Evolutionary conservation across 2,113 vertebrate genomes (phyloP).

Genomic region (Shinisaurus crocodilurus): DNA sequence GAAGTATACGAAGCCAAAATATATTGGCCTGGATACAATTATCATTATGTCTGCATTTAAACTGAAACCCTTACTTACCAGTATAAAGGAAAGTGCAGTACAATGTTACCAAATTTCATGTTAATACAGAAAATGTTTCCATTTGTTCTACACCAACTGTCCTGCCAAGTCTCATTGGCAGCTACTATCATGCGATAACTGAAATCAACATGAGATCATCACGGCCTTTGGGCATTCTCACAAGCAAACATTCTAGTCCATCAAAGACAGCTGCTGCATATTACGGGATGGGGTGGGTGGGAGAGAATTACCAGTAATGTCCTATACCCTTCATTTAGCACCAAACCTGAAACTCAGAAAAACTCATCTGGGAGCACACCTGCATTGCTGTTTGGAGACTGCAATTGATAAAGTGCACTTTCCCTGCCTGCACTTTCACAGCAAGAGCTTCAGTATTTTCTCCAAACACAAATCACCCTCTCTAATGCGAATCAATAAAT

Average conservation of each 20-base stretch:
- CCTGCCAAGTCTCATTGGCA: background rate
- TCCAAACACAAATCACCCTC: background rate
- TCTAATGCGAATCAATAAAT: background rate
- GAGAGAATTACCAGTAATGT: background rate
- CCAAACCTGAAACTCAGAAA: background rate
- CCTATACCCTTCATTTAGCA: background rate
- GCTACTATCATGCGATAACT: background rate
- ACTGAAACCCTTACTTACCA: background rate
- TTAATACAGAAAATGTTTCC: slow-evolving; percentile 23
- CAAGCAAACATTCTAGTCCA: background rate
- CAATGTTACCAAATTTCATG: background rate
- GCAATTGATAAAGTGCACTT: background rate
- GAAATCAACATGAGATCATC: background rate
- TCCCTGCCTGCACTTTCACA: background rate
- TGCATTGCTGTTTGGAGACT: background rate
- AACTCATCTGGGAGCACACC: background rate
- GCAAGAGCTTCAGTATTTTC: background rate
- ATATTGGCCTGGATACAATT: background rate
- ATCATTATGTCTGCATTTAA: background rate
- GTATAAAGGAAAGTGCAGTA: background rate
- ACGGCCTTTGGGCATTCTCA: background rate
- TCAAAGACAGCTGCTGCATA: background rate
- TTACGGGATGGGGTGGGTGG: no score
- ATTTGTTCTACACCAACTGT: background rate
- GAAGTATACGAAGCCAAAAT: background rate